These are phyloP conservation scores for Stigmatopora nigra DNA, from an alignment of 2,113 vertebrate genomes.

Conservation along the genomic window DNA sequence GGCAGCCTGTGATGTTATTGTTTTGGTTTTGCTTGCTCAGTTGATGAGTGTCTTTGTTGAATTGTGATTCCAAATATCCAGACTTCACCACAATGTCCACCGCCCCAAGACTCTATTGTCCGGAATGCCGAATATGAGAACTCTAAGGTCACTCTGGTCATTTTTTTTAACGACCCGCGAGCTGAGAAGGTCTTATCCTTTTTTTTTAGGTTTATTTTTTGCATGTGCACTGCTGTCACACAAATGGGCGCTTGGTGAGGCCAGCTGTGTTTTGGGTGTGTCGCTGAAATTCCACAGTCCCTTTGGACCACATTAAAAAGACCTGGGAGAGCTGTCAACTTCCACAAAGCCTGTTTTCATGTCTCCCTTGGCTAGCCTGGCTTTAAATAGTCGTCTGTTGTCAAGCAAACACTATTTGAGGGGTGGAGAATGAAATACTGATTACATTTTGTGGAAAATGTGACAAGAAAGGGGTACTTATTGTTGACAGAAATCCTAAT, in stretches of 20 bases:
- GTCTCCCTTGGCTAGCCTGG: not conserved
- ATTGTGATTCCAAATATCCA: too few relatives aligned
- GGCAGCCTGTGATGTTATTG: slow-evolving; percentile 45
- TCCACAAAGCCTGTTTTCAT: slow-evolving; percentile 1
- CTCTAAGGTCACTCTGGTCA: not conserved
- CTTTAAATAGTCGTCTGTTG: not conserved
- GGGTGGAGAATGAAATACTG: not conserved
- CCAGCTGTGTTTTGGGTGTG: slow-evolving; percentile 9
- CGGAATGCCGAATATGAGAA: too few relatives aligned
- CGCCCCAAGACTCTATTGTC: too few relatives aligned
- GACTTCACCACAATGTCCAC: too few relatives aligned
- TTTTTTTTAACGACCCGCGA: not conserved
- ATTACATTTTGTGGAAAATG: not conserved
- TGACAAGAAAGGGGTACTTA: not conserved
- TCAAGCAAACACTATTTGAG: not conserved
- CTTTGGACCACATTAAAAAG: slow-evolving; percentile 1
- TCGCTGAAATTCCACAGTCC: slow-evolving; percentile 3
- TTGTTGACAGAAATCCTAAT: not conserved
- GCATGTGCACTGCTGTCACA: not conserved
- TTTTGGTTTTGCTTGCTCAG: not conserved
- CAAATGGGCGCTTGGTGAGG: not conserved
- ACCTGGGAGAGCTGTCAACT: not conserved
- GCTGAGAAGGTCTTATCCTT: not conserved
- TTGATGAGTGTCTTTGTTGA: too few relatives aligned
- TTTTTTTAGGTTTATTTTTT: not conserved